phyloP scores from a whole-genome alignment of 2,797 vertebrate species.

The Acrossocheilus wenchowensis region DNA sequence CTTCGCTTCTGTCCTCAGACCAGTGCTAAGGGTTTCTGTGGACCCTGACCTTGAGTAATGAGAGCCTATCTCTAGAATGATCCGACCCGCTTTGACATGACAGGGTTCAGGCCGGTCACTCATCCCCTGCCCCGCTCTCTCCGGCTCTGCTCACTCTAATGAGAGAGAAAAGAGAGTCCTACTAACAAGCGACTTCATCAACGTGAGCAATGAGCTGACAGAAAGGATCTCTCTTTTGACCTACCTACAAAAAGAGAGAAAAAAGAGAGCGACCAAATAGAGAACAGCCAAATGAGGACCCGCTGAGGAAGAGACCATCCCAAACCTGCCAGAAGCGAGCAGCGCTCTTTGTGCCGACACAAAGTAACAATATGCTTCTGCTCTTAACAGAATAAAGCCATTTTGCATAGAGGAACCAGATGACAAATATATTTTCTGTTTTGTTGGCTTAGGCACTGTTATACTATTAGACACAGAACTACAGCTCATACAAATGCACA shows the following conservation, averaged over 20 bases:
- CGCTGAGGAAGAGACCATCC: slow-evolving; percentile 5
- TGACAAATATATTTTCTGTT: background rate
- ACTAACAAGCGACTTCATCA: slow-evolving; percentile 80
- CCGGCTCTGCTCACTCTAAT: slow-evolving; percentile 63
- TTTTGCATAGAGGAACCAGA: background rate
- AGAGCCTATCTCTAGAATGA: slow-evolving; percentile 55
- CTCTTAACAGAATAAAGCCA: slow-evolving; percentile 2
- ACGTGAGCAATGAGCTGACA: slow-evolving; percentile 76
- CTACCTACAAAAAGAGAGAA: slow-evolving; percentile 65
- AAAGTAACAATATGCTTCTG: slow-evolving; percentile 32
- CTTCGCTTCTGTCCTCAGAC: slow-evolving; percentile 27
- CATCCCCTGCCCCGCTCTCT: slow-evolving; percentile 29
- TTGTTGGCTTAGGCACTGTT: background rate
- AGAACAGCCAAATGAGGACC: slow-evolving; percentile 47
- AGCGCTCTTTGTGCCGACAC: background rate
- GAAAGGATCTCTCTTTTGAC: slow-evolving; percentile 75
- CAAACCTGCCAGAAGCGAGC: background rate
- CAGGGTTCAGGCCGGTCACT: slow-evolving; percentile 62
- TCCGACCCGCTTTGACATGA: slow-evolving; percentile 55
- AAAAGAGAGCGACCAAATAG: slow-evolving; percentile 54
- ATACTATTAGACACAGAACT: background rate
- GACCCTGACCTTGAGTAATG: slow-evolving; percentile 64
- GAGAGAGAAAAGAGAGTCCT: slow-evolving; percentile 60
- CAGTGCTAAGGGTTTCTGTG: slow-evolving; percentile 39
- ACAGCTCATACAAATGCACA: background rate